Evolutionary conservation across 1,140 invertebrate species (phyloP).

Genomic region (Zelostemma sp.): DNA sequence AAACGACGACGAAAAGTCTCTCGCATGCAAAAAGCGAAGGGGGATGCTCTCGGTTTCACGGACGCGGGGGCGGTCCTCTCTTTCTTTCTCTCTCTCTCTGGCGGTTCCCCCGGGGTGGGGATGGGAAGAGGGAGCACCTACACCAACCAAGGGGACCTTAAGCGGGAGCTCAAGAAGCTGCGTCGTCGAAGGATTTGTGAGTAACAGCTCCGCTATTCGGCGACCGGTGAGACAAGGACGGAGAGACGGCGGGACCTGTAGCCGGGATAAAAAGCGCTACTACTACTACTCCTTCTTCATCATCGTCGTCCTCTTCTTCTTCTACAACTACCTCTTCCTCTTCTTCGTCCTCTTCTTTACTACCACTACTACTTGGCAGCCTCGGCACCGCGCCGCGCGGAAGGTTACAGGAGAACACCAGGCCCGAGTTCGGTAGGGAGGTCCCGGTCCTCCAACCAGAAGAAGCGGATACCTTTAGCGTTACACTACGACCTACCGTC

Average conservation of each 20-base stretch:
- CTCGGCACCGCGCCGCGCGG: conserved; percentile 35
- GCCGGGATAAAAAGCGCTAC: conserved; percentile 60
- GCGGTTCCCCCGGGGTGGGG: conserved; percentile 15
- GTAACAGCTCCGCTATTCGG: conserved; percentile 67
- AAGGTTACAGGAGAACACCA: conserved; percentile 40
- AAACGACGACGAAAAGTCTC: conserved; percentile 11
- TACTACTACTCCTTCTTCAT: conserved; percentile 53
- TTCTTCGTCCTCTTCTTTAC: conserved; percentile 47
- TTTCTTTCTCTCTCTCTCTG: neutral
- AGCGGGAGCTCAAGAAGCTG: conserved; percentile 65
- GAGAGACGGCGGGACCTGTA: conserved; percentile 23
- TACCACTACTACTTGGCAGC: conserved; percentile 31
- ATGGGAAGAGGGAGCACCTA: conserved; percentile 34
- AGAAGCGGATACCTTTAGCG: conserved; percentile 62
- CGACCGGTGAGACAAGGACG: conserved; percentile 57
- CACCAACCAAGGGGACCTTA: conserved; percentile 16
- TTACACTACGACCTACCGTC: conserved; percentile 61
- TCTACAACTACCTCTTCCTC: conserved; percentile 33
- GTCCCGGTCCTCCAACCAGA: conserved; percentile 69
- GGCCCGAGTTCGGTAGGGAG: conserved; percentile 68
- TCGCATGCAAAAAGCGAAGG: conserved; percentile 44
- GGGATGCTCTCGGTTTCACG: conserved; percentile 55
- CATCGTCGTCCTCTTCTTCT: conserved; percentile 25
- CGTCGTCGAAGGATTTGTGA: conserved; percentile 67
- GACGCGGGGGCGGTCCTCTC: conserved; percentile 57